Conservation (phyloP, 2,113 vertebrate species). For the Solea solea region DNA sequence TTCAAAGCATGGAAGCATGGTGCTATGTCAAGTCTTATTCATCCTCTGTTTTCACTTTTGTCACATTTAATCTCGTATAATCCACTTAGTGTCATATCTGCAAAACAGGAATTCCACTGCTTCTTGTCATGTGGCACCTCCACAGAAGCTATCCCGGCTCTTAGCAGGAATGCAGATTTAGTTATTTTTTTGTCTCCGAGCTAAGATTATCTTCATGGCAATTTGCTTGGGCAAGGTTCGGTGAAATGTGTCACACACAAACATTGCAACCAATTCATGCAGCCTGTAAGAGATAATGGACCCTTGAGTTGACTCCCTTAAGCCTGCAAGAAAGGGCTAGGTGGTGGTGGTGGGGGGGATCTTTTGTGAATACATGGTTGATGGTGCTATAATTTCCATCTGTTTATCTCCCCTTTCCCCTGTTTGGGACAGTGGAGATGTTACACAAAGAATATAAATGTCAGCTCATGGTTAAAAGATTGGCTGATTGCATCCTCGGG, state of each 20-base stretch:
- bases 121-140: conserved; percentile 58
- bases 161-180: conserved; percentile 32
- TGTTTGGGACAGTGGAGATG: conserved; percentile 38
- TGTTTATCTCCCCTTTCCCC: conserved; percentile 38
- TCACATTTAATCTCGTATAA: conserved; percentile 80
- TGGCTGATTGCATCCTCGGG: conserved; percentile 54
- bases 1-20: conserved; percentile 49
- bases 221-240: conserved; percentile 57
- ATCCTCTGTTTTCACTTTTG: conserved; percentile 67
- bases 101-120: conserved; percentile 64
- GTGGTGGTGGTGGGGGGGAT: conserved; percentile 1
- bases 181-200: conserved; percentile 62
- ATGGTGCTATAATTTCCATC: conserved; percentile 53
- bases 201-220: conserved; percentile 56
- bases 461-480: conserved; percentile 59
- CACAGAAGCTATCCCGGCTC: conserved; percentile 38
- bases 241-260: conserved; percentile 54
- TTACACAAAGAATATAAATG: conserved; percentile 59
- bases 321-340: conserved; percentile 20
- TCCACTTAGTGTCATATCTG: conserved; percentile 82
- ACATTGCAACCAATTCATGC: conserved; percentile 41
- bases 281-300: conserved; percentile 48
- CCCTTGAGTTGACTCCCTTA: conserved; percentile 43
- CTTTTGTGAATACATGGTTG: conserved; percentile 53
- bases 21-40: conserved; percentile 64